Percentiles rank a stretch among this genome's conserved stretches.
Conservation (phyloP, 2,113 vertebrate species). For the Ammodytes marinus region DNA sequence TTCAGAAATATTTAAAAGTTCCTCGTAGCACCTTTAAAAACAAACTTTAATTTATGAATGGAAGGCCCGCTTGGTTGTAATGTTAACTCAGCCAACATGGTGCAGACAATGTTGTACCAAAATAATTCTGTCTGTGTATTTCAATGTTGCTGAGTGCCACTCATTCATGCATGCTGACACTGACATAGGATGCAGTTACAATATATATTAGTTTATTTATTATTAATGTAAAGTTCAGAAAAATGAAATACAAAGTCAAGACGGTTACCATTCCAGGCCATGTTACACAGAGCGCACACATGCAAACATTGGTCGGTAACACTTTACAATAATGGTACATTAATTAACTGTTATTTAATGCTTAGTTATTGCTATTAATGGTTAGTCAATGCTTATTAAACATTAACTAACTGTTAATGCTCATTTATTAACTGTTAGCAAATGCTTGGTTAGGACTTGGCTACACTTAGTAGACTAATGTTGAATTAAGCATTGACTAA, state of each 20-base stretch:
- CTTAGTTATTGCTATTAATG: too few relatives aligned
- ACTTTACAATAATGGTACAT: too few relatives aligned
- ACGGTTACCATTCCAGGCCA: conserved; percentile 21
- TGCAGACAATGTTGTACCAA: not conserved
- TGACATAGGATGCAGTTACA: conserved; percentile 72
- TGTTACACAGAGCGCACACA: conserved; percentile 59
- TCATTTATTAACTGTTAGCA: too few relatives aligned
- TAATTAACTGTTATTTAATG: too few relatives aligned
- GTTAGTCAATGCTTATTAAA: too few relatives aligned
- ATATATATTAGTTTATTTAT: conserved; percentile 80
- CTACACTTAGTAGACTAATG: too few relatives aligned
- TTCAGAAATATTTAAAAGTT: too few relatives aligned
- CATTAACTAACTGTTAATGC: too few relatives aligned
- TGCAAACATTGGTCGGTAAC: conserved; percentile 33
- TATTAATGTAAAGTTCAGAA: conserved; percentile 64
- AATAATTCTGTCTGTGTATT: not conserved
- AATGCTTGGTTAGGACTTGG: too few relatives aligned
- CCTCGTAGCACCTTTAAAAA: not conserved
- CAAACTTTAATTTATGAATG: not conserved
- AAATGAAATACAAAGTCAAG: conserved; percentile 63
- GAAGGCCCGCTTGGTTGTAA: not conserved
- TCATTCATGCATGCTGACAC: conserved; percentile 61
- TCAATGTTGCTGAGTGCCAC: conserved; percentile 15
- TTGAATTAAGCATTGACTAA: too few relatives aligned
- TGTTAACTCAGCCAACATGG: not conserved